Percentiles rank a stretch among this genome's conserved stretches.
These are phyloP conservation scores for Panthera leo DNA, from an alignment of 2,113 vertebrate species.

Conservation along the genomic window DNA sequence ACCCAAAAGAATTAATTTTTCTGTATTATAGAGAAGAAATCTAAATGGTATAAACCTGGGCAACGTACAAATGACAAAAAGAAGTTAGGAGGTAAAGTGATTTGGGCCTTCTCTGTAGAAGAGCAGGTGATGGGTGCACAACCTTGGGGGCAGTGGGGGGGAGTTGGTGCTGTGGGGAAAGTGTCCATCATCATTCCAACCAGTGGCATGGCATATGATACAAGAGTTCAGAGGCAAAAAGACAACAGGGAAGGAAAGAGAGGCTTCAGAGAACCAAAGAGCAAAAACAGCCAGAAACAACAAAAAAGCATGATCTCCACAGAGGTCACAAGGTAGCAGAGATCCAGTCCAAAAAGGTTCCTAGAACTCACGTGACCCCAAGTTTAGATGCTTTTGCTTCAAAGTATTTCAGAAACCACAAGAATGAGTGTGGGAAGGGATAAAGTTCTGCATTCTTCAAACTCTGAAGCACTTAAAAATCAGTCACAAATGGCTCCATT, in stretches of 20 bases:
- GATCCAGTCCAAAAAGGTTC: neutral
- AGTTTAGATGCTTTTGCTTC: neutral
- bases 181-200: neutral
- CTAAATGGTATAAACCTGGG: neutral
- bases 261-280: neutral
- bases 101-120: neutral
- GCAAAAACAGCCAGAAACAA: neutral
- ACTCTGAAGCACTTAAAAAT: neutral
- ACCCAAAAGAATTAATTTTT: neutral
- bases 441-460: neutral
- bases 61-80: neutral
- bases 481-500: neutral
- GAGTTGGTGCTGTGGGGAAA: neutral
- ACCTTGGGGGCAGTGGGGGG: too few relatives aligned
- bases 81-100: neutral
- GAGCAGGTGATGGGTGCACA: neutral
- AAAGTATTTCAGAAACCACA: neutral
- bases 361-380: neutral
- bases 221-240: neutral
- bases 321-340: neutral
- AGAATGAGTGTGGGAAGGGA: neutral
- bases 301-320: neutral
- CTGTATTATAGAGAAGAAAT: neutral
- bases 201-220: neutral
- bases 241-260: neutral